Conservation (phyloP, 2,888 invertebrate species). For the Limnephilus auricula region DNA sequence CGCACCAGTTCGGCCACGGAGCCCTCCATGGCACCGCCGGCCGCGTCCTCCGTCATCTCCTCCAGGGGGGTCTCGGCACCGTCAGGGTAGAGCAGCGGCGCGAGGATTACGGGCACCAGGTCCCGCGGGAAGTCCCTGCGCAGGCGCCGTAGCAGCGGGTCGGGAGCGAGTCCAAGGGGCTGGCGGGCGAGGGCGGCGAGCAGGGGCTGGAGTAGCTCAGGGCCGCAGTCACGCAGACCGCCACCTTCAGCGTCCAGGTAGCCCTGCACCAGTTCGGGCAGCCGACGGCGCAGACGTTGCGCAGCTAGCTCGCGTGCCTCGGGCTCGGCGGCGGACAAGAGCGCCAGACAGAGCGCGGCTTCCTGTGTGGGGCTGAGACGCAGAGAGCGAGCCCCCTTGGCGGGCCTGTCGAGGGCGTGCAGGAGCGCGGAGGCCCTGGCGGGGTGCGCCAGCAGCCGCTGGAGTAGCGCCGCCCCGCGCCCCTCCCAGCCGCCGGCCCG, state of each 20-base stretch:
- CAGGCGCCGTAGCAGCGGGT: constrained; percentile 88
- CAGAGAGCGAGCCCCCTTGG: constrained; percentile 91
- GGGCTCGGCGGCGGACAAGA: constrained; percentile 87
- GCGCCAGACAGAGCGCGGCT: constrained; percentile 91
- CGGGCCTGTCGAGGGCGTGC: constrained; percentile 55
- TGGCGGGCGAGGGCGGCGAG: constrained; percentile 81
- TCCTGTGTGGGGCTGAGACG: constrained; percentile 93
- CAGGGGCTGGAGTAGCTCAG: constrained; percentile 92
- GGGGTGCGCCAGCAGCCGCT: constrained; percentile 61
- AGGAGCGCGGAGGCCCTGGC: constrained; percentile 57
- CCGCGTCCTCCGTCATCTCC: constrained; percentile 81
- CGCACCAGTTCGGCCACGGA: constrained; percentile 92
- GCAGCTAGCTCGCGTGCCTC: constrained; percentile 87
- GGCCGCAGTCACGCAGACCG: constrained; percentile 92
- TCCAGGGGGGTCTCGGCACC: constrained; percentile 82
- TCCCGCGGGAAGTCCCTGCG: constrained; percentile 93
- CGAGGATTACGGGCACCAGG: constrained; percentile 91
- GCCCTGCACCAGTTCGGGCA: constrained; percentile 90
- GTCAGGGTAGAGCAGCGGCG: constrained; percentile 91
- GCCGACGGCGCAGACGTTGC: constrained; percentile 87
- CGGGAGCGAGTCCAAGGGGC: constrained; percentile 82
- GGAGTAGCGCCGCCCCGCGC: constrained; percentile 49
- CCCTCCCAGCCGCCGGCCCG: constrained; percentile 62
- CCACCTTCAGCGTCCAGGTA: constrained; percentile 90
- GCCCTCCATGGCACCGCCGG: constrained; percentile 81